These are phyloP conservation scores for Taphrorychus bicolor DNA, from an alignment of 2,888 invertebrate species.

Conservation along the genomic window DNA sequence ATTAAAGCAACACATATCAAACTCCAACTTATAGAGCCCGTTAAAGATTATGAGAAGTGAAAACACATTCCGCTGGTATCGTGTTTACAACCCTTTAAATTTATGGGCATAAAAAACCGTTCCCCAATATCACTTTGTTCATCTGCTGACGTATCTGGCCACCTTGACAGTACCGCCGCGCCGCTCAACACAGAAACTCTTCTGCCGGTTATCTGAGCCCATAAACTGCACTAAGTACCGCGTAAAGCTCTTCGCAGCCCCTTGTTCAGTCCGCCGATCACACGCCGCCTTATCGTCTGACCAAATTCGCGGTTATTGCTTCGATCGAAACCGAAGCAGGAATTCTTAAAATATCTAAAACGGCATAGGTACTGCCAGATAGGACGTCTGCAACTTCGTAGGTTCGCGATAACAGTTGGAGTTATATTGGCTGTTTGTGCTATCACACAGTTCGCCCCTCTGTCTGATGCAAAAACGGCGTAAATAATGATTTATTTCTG, in stretches of 20 bases:
- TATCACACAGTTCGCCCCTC: neutral
- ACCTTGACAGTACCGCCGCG: neutral
- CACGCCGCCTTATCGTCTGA: slow-evolving; percentile 44
- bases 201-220: slow-evolving; percentile 36
- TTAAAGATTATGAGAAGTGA: too few species aligned
- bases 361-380: neutral
- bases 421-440: neutral
- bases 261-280: slow-evolving; percentile 42
- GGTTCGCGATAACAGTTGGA: neutral
- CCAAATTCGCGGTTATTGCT: slow-evolving; percentile 47
- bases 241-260: slow-evolving; percentile 53
- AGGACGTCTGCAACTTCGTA: neutral
- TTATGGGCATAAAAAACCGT: too few species aligned
- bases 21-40: too few species aligned
- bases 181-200: slow-evolving; percentile 22
- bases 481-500: slow-evolving; percentile 54
- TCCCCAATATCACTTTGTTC: too few species aligned
- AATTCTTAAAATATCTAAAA: slow-evolving; percentile 42
- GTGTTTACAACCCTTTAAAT: too few species aligned
- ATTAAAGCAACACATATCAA: too few species aligned
- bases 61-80: too few species aligned
- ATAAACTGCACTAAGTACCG: slow-evolving; percentile 52
- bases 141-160: neutral
- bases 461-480: neutral
- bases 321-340: slow-evolving; percentile 44